Evolutionary conservation across 1,140 invertebrate species (phyloP).

Genomic region (fruit fly (Drosophila melanogaster)): Release_6_plus_ISO1_MT NC_004354.4:12598001-12598500

Average conservation of each 20-base stretch:
- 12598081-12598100: slow-evolving; percentile 28
- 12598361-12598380: background rate
- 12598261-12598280: background rate
- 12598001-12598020: slow-evolving; percentile 24
- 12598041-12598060: slow-evolving; percentile 4
- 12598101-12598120: slow-evolving; percentile 53
- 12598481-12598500: slow-evolving; percentile 22
- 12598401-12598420: slow-evolving; percentile 1
- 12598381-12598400: slow-evolving; percentile 6
- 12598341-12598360: background rate
- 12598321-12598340: slow-evolving; percentile 2
- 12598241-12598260: background rate
- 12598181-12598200: slow-evolving; percentile 1
- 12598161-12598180: slow-evolving; percentile 2
- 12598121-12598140: slow-evolving; percentile 69
- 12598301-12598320: slow-evolving; percentile 6
- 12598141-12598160: slow-evolving; percentile 75
- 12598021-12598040: slow-evolving; percentile 1
- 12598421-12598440: slow-evolving; percentile 16
- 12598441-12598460: slow-evolving; percentile 8
- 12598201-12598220: background rate
- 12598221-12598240: slow-evolving; percentile 6
- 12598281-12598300: slow-evolving; percentile 3
- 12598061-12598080: slow-evolving; percentile 17
- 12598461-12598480: slow-evolving; percentile 9